Base-by-base conservation (phyloP, 2,797 vertebrate species). In the Notolepis coatsorum region DNA sequence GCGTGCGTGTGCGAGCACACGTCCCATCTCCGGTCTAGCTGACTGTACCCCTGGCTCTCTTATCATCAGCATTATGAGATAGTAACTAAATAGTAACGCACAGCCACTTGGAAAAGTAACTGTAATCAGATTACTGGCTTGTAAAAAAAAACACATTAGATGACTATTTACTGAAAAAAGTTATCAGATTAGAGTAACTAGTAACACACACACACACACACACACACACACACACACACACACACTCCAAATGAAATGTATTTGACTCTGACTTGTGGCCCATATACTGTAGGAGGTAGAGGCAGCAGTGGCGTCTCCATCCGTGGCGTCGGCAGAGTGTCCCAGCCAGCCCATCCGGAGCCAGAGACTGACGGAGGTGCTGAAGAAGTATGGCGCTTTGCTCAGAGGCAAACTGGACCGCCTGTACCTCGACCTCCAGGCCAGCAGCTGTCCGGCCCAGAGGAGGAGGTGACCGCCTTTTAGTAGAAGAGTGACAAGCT, bases 341-440 rank as follows among this genome's bases (percentile, higher is more conserved):
- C 42, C 18, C 7, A 10, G 15, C 30, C 58, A 20, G 33, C 24
- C 35, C 56, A 73, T 41, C n/a, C 39, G 35, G 28, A 74, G 52
- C 46, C 23, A 65, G 47, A 13, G 35, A 10, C 55, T 72, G 38
- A 45, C 1, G 0, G 9, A 61, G 2, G 51, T 89, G 9, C n/a
- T 84, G 21, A 0, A 17, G 1, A 10, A 7, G 0, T 85, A 54
- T 37, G 1, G 0, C 20, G 12, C 0, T 0, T 61, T 91, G 0
- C 47, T 88, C 0, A 43, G 0, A 1, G 78, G 81, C 13, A 90
- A 84, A 63, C 23, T 90, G 54, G 5, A 51, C 4, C 0, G 0
- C 3, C 59, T 90, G 8, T 61, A 2, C 18, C 12, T 5, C 1
- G 82, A 81, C 7, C 49, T 80, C 1, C 21, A 18, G 7, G 20